Evolutionary conservation across 2,113 vertebrate species (phyloP), one percentile per base, ranked within the genome.

Genomic region (Aptenodytes forsteri): DNA sequence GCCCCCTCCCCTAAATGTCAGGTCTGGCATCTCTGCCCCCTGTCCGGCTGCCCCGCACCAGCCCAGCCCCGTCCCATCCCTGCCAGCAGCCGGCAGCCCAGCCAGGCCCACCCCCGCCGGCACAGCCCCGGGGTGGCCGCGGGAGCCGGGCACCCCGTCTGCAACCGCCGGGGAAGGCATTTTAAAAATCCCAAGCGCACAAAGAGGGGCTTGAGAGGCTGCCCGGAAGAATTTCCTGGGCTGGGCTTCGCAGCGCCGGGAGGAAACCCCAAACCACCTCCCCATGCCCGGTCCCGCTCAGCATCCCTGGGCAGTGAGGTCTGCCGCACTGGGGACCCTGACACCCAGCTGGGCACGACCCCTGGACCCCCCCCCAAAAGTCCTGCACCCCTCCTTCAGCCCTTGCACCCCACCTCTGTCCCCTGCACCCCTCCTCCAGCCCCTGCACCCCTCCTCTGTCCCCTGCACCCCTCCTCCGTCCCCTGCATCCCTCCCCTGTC

Each of bases 141-240:
- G 8, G 59, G 46, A 64, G 67, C 49, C 2, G 20, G 19, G 73
- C 5, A 61, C 20, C 78, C 61, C 64, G 1, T 20, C 83, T 9
- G 34, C 76, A 61, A 27, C 89, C 49, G 18, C 81, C 13, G 26
- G 76, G 67, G 84, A 91, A 96, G 47, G 93, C 94, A 93, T 94
- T 64, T 95, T 84, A 94, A 96, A 95, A 87, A 91, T 94, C 96
- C 96, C 92, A 81, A 56, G 64, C 49, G 70, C 94, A 97, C 96
- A 96, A 97, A 97, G 96, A 94, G 87, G 92, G 92, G 92, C 82
- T 96, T 96, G 69, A 97, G 95, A 94, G 52, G 50, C 96, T 78
- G 94, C 94, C 87, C 29, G 84, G 95, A 94, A 96, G 94, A 95
- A 93, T 95, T 97, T 97, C 95, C 96, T 94, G 96, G 92, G 96